phyloP scores from a whole-genome alignment of 2,113 vertebrate genomes.

The Saguinus imperator region DNA sequence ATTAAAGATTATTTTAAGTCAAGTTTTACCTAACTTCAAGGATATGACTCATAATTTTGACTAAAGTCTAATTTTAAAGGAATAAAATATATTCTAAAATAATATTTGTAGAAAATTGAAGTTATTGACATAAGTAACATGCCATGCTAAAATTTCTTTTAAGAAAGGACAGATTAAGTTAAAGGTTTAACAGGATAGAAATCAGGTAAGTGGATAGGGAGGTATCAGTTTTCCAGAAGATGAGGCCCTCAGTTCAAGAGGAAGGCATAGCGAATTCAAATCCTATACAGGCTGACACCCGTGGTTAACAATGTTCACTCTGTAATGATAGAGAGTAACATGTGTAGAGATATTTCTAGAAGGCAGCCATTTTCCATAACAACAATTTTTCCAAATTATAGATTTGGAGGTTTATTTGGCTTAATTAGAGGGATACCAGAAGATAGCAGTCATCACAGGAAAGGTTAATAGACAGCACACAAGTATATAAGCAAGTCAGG shows the following conservation, averaged over 20 bases:
- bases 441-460: neutral
- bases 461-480: neutral
- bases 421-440: neutral
- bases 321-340: neutral
- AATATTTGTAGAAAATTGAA: neutral
- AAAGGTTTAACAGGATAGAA: neutral
- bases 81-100: neutral
- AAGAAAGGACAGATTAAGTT: neutral
- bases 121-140: neutral
- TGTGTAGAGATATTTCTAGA: neutral
- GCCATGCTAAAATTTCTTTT: neutral
- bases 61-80: neutral
- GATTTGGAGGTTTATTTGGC: neutral
- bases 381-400: neutral
- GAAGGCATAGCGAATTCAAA: neutral
- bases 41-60: neutral
- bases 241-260: neutral
- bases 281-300: neutral
- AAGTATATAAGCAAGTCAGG: neutral
- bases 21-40: neutral
- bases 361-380: neutral
- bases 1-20: neutral
- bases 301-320: neutral
- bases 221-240: neutral
- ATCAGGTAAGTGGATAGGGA: neutral